Evolutionary conservation across 1,140 invertebrate species (phyloP).

Genomic region (Tyrophagus putrescentiae): DNA sequence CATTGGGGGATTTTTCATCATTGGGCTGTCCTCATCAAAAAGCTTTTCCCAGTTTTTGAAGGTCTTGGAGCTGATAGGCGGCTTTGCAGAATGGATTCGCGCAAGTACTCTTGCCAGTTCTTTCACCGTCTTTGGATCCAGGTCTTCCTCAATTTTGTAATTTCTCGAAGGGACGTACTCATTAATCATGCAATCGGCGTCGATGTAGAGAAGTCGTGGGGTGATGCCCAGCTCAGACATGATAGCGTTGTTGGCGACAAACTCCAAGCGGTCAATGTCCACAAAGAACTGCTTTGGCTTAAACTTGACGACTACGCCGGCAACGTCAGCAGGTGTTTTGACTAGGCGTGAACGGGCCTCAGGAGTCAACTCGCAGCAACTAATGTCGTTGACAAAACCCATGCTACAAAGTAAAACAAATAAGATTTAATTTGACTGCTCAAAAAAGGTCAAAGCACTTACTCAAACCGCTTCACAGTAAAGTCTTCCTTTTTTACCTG

Average conservation of each 20-base stretch:
- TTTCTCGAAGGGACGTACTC: not conserved
- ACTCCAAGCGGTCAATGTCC: not conserved
- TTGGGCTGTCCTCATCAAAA: not conserved
- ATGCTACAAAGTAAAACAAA: not conserved
- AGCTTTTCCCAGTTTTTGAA: not conserved
- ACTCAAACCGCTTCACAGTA: not conserved
- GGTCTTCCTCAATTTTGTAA: slow-evolving; percentile 4
- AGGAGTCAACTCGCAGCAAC: not conserved
- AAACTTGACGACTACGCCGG: slow-evolving; percentile 7
- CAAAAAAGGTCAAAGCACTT: not conserved
- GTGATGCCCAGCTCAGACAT: not conserved
- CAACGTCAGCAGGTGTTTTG: not conserved
- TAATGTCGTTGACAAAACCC: slow-evolving; percentile 7
- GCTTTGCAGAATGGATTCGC: slow-evolving; percentile 1
- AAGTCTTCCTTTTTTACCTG: slow-evolving; percentile 6
- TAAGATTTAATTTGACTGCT: not conserved
- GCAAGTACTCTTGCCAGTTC: not conserved
- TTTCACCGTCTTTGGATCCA: not conserved
- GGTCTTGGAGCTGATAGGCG: not conserved
- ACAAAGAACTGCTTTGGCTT: not conserved
- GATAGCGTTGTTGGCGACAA: not conserved
- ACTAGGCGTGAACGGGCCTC: not conserved
- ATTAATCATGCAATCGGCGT: not conserved
- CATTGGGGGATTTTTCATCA: not conserved
- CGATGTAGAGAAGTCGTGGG: not conserved